A percentile compares a stretch with the other conserved stretches of the same genome.
These are phyloP conservation scores for Horisme vitalbata DNA, from an alignment of 2,888 invertebrate genomes.

Conservation along the genomic window DNA sequence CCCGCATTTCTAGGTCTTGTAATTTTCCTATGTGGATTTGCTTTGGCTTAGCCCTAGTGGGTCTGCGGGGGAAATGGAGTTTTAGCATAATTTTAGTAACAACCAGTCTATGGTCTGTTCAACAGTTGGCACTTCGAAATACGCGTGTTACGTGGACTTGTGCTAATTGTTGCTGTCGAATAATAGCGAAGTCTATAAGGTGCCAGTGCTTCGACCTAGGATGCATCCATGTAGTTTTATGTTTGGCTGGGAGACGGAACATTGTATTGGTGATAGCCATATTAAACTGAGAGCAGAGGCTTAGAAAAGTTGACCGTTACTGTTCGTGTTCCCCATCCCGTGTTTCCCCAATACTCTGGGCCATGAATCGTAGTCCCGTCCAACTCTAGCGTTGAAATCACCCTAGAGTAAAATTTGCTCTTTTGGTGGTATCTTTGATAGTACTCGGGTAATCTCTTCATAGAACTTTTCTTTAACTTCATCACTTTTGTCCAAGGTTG, in stretches of 20 bases:
- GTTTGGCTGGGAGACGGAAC: conserved; percentile 34
- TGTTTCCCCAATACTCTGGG: conserved; percentile 34
- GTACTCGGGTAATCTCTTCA: too few species aligned
- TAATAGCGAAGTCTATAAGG: too few species aligned
- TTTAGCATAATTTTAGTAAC: neutral
- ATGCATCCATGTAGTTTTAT: conserved; percentile 37
- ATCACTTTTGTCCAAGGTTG: conserved; percentile 30
- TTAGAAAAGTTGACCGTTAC: conserved; percentile 33
- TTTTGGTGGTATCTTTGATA: neutral
- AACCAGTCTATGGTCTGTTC: neutral
- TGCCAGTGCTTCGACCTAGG: conserved; percentile 27
- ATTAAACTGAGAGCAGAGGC: conserved; percentile 32
- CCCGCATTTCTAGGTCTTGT: neutral
- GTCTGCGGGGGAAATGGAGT: neutral
- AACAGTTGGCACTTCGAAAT: neutral
- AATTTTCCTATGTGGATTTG: neutral
- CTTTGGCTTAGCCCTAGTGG: neutral
- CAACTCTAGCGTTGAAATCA: conserved; percentile 9
- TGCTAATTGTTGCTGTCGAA: neutral
- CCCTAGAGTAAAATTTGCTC: conserved; percentile 14
- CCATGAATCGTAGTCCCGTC: conserved; percentile 24
- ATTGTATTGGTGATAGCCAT: conserved; percentile 33
- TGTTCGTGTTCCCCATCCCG: conserved; percentile 37
- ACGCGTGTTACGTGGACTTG: neutral
- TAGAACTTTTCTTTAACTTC: conserved; percentile 33